Base-by-base conservation (phyloP, 2,797 vertebrate genomes). In the Monodelphis domestica region DNA sequence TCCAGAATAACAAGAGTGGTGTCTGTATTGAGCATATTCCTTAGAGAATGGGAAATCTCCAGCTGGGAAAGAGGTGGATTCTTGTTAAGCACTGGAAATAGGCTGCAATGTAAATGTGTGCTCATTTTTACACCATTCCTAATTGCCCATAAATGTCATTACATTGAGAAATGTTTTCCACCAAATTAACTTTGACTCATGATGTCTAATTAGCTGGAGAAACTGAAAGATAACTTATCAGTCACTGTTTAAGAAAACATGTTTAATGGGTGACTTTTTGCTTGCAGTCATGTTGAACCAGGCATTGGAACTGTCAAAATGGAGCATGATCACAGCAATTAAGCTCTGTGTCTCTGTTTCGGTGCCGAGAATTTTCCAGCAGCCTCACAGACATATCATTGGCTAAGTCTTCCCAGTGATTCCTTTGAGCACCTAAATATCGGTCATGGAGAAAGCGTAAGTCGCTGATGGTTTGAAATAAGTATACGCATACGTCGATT, bases 91-190 rank as follows among this genome's bases (percentile, higher is more conserved):
- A 51, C 96, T 95, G 96, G 97, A 91, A 98, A 97, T 70, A 95
- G 97, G 93, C 97, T 94, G 97, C 94, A 92, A 97, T 97, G 97
- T 90, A 95, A 97, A 97, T 97, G 97, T 50, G 96, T 11, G 59
- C 95, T 94, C 96, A 96, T 96, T 93, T 95, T 97, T 95, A 95
- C 97, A 94, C 90, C 94, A 4, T 96, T 98, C 98, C 98, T 99
- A 99, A 99, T 99, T 99, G 99, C 98, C 98, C 98, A 98, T 99
- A 99, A 99, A 99, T 99, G 99, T 99, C 99, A 99, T 98, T 98
- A 98, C 98, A 98, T 97, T 98, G 96, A 98, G 98, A 98, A 98
- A 98, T 97, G 96, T 99, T 99, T 99, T 99, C 98, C 98, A 98
- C 98, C 99, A 99, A 99, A 99, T 99, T 98, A 99, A 99, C 99